A percentile compares a stretch with the other conserved stretches of the same genome.
Conservation (phyloP, 2,888 invertebrate genomes). For the Hypselothyrea guttata region DNA sequence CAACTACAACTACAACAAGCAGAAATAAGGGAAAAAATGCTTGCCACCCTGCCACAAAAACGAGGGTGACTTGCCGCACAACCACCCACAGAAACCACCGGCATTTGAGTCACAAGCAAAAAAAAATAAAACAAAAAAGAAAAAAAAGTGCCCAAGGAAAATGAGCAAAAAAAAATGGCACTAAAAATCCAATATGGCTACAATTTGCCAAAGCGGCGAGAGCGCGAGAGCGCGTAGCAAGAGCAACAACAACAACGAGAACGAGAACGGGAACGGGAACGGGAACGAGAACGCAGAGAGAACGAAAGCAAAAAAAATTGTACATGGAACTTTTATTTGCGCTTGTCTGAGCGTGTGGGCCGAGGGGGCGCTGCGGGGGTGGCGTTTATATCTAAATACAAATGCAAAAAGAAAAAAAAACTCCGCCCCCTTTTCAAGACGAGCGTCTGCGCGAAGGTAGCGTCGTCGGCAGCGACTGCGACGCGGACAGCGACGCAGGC, state of each 20-base stretch:
- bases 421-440: slow-evolving; percentile 81
- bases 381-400: slow-evolving; percentile 50
- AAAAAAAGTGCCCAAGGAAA: slow-evolving; percentile 30
- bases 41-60: slow-evolving; percentile 63
- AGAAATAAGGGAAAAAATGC: slow-evolving; percentile 53
- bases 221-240: slow-evolving; percentile 46
- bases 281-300: too few species aligned
- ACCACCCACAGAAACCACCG: slow-evolving; percentile 69
- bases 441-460: slow-evolving; percentile 77
- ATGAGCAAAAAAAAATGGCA: slow-evolving; percentile 43
- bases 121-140: slow-evolving; percentile 17
- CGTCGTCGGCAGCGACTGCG: slow-evolving; percentile 6
- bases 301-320: slow-evolving; percentile 49
- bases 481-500: too few species aligned
- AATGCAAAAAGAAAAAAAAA: slow-evolving; percentile 67
- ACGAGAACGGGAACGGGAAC: too few species aligned
- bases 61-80: slow-evolving; percentile 45
- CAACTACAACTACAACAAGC: slow-evolving; percentile 4
- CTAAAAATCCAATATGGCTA: slow-evolving; percentile 78
- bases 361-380: neutral
- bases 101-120: slow-evolving; percentile 67
- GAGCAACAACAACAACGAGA: slow-evolving; percentile 28
- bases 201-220: slow-evolving; percentile 67
- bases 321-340: slow-evolving; percentile 64
- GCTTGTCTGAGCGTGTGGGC: slow-evolving; percentile 41